Evolutionary conservation across 2,797 vertebrate genomes (phyloP).

Genomic region (Paedocypris micromegethes): DNA sequence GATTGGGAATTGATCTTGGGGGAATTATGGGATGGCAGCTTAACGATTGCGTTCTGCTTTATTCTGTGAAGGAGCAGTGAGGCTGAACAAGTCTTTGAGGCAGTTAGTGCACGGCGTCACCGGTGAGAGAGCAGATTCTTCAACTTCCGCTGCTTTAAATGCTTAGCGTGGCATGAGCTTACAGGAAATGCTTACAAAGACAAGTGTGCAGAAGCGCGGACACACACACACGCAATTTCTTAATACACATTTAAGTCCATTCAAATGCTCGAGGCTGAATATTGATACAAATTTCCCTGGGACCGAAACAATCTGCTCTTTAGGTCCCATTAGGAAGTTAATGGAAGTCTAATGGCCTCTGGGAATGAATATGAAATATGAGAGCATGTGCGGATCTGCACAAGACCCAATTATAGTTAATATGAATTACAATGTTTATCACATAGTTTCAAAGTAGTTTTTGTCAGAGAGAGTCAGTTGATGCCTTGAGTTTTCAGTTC

Average conservation of each 20-base stretch:
- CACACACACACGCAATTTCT: not conserved
- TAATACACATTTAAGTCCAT: not conserved
- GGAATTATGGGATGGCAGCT: slow-evolving; percentile 18
- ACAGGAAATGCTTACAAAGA: slow-evolving; percentile 13
- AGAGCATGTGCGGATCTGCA: not conserved
- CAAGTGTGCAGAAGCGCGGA: too few species aligned
- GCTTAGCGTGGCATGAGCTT: slow-evolving; percentile 2
- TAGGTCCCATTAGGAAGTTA: slow-evolving; percentile 34
- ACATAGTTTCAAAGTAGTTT: too few species aligned
- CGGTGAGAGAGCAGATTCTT: not conserved
- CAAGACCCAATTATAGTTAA: not conserved
- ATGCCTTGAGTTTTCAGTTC: too few species aligned
- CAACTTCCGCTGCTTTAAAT: slow-evolving; percentile 17
- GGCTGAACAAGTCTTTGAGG: not conserved
- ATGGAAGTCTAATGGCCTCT: slow-evolving; percentile 11
- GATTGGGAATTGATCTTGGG: not conserved
- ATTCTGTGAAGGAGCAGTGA: slow-evolving; percentile 15
- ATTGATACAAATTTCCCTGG: slow-evolving; percentile 7
- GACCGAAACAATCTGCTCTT: slow-evolving; percentile 15
- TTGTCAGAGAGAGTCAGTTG: too few species aligned
- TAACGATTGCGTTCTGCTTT: slow-evolving; percentile 12
- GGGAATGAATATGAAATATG: not conserved
- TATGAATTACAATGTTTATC: too few species aligned
- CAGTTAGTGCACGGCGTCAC: not conserved
- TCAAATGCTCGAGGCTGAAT: not conserved